Percentiles rank a stretch among this genome's conserved stretches.
Evolutionary conservation across 2,797 vertebrate genomes (phyloP).

Genomic region (Otolemur crassicaudatus): DNA sequence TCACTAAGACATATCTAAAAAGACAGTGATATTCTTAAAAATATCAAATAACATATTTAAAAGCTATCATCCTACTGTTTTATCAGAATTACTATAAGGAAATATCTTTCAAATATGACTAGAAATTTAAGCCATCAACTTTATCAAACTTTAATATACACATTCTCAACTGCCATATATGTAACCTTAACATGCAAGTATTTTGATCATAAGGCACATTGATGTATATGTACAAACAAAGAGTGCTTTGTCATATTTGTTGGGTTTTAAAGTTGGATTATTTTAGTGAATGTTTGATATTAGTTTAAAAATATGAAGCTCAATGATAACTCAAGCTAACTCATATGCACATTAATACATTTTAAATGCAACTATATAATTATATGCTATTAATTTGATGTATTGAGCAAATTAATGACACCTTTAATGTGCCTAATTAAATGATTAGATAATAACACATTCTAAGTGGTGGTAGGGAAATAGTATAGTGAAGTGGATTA

Average conservation of each 20-base stretch:
- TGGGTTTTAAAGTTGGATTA: background rate
- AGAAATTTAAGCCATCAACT: background rate
- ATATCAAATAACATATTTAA: background rate
- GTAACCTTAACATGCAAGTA: background rate
- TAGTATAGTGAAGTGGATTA: background rate
- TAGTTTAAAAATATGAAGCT: slow-evolving; percentile 1
- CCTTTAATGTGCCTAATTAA: slow-evolving; percentile 55
- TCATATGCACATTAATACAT: slow-evolving; percentile 35
- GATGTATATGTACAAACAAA: background rate
- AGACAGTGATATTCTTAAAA: background rate
- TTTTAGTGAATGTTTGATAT: background rate
- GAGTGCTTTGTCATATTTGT: background rate
- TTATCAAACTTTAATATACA: background rate
- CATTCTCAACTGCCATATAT: background rate
- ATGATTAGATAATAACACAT: slow-evolving; percentile 37
- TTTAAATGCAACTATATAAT: slow-evolving; percentile 48
- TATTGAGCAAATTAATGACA: slow-evolving; percentile 42
- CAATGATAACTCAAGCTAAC: slow-evolving; percentile 33
- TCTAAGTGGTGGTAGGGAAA: background rate
- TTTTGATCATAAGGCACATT: background rate
- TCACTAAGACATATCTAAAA: background rate
- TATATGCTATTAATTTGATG: slow-evolving; percentile 35
- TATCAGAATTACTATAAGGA: background rate
- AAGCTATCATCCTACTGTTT: background rate
- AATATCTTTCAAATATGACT: slow-evolving; percentile 2